Evolutionary conservation across 2,113 vertebrate genomes (phyloP).

Genomic region (Condylura cristata): DNA sequence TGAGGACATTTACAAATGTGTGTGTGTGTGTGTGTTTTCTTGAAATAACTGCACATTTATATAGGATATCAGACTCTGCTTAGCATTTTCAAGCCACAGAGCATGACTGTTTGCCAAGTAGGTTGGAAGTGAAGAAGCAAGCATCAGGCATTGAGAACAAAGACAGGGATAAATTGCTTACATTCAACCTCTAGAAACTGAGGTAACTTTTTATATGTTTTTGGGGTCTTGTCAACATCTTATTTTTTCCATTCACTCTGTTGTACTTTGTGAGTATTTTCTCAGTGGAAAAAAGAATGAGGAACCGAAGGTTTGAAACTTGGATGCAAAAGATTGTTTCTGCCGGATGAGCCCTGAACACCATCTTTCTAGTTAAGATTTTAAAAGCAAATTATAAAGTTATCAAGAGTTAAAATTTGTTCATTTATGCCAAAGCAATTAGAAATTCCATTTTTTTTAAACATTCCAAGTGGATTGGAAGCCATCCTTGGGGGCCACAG

Average conservation of each 20-base stretch:
- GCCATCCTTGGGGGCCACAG: constrained; percentile 52
- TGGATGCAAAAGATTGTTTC: constrained; percentile 64
- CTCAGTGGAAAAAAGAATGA: constrained; percentile 71
- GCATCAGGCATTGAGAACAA: constrained; percentile 67
- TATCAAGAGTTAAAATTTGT: constrained; percentile 67
- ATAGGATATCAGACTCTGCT: constrained; percentile 76
- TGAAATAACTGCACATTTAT: constrained; percentile 84
- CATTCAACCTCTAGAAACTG: constrained; percentile 67
- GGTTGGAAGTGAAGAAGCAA: constrained; percentile 70
- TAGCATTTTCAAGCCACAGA: constrained; percentile 75
- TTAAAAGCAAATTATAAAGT: constrained; percentile 68
- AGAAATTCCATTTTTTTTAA: constrained; percentile 67
- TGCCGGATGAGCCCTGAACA: constrained; percentile 62
- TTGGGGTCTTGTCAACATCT: constrained; percentile 79
- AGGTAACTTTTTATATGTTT: constrained; percentile 69
- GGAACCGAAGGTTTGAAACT: constrained; percentile 73
- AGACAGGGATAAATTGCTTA: constrained; percentile 62
- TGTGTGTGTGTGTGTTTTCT: constrained; percentile 54
- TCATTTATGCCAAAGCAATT: constrained; percentile 80
- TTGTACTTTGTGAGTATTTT: constrained; percentile 76
- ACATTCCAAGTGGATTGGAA: constrained; percentile 73
- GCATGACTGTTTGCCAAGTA: constrained; percentile 80
- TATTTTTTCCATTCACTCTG: constrained; percentile 59
- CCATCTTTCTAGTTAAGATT: constrained; percentile 60
- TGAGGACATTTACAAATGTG: constrained; percentile 67